Evolutionary conservation across 1,140 invertebrate genomes (phyloP).

Genomic region (Tetragnatha versicolor): DNA sequence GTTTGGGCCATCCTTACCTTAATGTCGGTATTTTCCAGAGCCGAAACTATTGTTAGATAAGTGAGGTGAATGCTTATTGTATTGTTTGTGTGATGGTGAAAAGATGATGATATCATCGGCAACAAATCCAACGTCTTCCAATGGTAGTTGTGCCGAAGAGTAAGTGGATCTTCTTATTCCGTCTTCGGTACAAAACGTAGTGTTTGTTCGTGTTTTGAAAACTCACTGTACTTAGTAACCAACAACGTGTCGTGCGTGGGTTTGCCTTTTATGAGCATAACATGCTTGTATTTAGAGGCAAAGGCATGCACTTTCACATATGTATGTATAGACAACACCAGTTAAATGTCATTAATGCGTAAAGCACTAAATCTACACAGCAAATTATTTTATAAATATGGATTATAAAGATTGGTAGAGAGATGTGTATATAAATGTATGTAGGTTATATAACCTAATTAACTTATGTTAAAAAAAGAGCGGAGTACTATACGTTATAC

Average conservation of each 20-base stretch:
- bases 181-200: slow-evolving; percentile 5
- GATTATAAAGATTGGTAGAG: slow-evolving; percentile 14
- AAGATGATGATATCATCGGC: slow-evolving; percentile 11
- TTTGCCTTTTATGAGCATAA: too few species aligned
- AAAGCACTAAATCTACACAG: slow-evolving; percentile 40
- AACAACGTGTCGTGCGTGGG: slow-evolving; percentile 11
- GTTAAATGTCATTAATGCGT: slow-evolving; percentile 20
- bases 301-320: background rate
- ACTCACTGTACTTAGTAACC: background rate
- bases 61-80: slow-evolving; percentile 24
- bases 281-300: too few species aligned
- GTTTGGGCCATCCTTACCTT: slow-evolving; percentile 9
- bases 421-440: slow-evolving; percentile 39
- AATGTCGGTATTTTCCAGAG: background rate
- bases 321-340: slow-evolving; percentile 23
- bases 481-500: background rate
- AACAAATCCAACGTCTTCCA: slow-evolving; percentile 53
- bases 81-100: slow-evolving; percentile 17
- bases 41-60: slow-evolving; percentile 25
- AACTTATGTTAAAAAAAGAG: background rate
- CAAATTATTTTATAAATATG: slow-evolving; percentile 26
- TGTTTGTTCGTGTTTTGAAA: slow-evolving; percentile 27
- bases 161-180: slow-evolving; percentile 40
- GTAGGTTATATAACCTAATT: slow-evolving; percentile 20
- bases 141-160: slow-evolving; percentile 28